Percentiles rank a stretch among this genome's conserved stretches.
phyloP scores from a whole-genome alignment of 2,113 vertebrate species.

The Neodon shergylaensis region DNA sequence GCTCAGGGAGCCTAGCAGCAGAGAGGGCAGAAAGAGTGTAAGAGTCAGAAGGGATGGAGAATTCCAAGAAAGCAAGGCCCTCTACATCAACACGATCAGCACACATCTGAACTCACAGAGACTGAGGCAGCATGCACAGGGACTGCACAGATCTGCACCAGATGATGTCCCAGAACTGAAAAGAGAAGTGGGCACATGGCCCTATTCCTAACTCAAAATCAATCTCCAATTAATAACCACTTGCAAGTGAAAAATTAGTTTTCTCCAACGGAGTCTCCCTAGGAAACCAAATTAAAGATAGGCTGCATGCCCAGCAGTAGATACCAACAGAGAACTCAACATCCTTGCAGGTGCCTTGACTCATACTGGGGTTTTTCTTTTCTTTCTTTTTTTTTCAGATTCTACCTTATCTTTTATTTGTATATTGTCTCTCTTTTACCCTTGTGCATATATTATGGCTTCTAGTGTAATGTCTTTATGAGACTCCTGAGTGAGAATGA shows the following conservation, averaged over 20 bases:
- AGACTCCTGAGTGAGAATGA: not conserved
- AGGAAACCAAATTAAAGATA: not conserved
- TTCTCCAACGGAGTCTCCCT: not conserved
- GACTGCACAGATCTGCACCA: not conserved
- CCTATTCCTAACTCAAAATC: not conserved
- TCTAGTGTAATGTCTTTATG: not conserved
- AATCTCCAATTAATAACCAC: not conserved
- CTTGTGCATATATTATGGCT: not conserved
- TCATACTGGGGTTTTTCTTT: not conserved
- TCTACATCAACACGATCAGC: not conserved
- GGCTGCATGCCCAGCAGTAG: not conserved
- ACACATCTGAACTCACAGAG: not conserved
- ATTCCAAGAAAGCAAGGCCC: not conserved
- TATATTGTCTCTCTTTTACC: not conserved
- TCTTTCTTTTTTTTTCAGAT: not conserved
- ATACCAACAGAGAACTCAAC: not conserved
- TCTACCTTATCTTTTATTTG: not conserved
- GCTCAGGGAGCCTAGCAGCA: not conserved
- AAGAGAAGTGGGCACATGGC: not conserved
- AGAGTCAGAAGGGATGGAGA: not conserved
- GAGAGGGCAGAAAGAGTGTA: not conserved
- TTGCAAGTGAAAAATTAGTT: not conserved
- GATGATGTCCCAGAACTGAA: not conserved
- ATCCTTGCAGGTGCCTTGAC: not conserved
- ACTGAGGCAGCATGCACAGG: not conserved